Evolutionary conservation across 2,888 invertebrate species (phyloP).

Genomic region (Serripes groenlandicus): DNA sequence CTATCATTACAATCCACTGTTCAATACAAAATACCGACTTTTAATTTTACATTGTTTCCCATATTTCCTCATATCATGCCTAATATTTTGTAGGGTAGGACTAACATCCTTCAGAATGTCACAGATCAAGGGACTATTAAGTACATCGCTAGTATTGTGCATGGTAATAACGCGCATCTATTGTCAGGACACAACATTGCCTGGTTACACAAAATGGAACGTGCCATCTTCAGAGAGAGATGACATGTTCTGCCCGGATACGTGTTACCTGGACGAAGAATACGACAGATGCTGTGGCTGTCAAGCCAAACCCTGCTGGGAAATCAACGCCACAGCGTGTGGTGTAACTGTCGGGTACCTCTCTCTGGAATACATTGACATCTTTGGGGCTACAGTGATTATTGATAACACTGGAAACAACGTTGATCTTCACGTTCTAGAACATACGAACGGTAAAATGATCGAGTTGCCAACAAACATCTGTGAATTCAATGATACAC

Average conservation of each 20-base stretch:
- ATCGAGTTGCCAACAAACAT: constrained; percentile 36
- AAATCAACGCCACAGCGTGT: constrained; percentile 32
- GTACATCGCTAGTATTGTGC: too few species aligned
- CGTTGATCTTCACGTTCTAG: neutral
- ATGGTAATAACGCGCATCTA: too few species aligned
- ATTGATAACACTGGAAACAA: neutral
- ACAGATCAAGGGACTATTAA: too few species aligned
- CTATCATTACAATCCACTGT: too few species aligned
- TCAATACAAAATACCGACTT: too few species aligned
- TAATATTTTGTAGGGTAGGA: too few species aligned
- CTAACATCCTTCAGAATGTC: too few species aligned
- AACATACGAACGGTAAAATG: constrained; percentile 25
- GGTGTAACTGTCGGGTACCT: constrained; percentile 22
- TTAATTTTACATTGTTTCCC: too few species aligned
- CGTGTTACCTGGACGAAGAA: constrained; percentile 5
- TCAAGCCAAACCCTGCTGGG: constrained; percentile 41
- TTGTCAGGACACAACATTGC: constrained; percentile 11
- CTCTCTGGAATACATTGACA: constrained; percentile 32
- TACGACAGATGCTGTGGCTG: constrained; percentile 45
- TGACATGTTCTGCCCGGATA: constrained; percentile 40
- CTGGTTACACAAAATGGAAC: constrained; percentile 26
- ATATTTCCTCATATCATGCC: too few species aligned
- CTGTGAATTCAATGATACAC: constrained; percentile 30
- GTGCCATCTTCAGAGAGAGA: neutral
- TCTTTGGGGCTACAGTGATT: constrained; percentile 27